Conservation (phyloP, 2,797 vertebrate genomes). For the Alauda arvensis region DNA sequence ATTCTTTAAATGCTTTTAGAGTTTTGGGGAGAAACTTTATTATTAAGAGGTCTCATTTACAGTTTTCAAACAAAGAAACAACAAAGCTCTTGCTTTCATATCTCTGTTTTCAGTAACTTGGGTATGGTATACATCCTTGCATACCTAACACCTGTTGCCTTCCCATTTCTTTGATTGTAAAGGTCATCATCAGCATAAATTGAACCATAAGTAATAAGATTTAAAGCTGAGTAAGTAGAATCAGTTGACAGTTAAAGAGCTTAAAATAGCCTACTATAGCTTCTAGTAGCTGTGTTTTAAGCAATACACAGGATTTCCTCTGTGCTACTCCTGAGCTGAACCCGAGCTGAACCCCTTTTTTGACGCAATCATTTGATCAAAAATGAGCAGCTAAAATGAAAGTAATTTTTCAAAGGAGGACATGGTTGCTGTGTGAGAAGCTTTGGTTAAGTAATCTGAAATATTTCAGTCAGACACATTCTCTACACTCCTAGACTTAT, state of each 20-base stretch:
- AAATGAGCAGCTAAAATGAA: constrained; percentile 19
- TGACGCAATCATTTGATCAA: neutral
- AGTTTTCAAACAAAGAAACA: neutral
- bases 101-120: neutral
- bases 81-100: neutral
- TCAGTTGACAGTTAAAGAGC: neutral
- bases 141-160: neutral
- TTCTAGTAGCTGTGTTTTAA: neutral
- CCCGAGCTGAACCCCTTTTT: constrained; percentile 3
- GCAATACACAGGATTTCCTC: neutral
- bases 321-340: neutral
- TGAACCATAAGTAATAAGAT: neutral
- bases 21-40: neutral
- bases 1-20: neutral
- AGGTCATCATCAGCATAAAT: neutral
- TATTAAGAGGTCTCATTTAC: neutral
- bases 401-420: constrained; percentile 6
- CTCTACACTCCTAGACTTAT: constrained; percentile 1
- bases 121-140: neutral
- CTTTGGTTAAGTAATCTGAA: neutral
- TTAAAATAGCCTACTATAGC: neutral
- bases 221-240: constrained; percentile 1
- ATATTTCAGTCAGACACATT: neutral
- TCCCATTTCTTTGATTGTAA: neutral
- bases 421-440: neutral